Conservation (phyloP, 92 coral and sea anemone genomes). For the Parazoanthus darwini region DNA sequence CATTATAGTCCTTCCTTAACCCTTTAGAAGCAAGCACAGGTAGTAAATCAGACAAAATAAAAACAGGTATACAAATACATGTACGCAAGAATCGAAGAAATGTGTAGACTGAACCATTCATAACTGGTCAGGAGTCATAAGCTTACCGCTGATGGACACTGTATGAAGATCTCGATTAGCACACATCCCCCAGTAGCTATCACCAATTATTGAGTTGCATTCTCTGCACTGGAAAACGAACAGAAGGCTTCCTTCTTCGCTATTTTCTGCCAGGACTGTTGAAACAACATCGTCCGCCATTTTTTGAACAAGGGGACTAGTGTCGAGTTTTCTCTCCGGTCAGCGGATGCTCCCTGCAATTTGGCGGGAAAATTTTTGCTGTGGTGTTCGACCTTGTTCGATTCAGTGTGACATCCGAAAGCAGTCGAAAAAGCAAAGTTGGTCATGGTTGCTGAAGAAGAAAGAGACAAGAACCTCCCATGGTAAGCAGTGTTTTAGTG, state of each 20-base stretch:
- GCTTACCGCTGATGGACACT: constrained; percentile 48
- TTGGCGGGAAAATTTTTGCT: constrained; percentile 28
- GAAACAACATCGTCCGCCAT: constrained; percentile 48
- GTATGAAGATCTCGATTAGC: constrained; percentile 46
- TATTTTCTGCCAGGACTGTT: background rate
- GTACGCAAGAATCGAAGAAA: too few species aligned
- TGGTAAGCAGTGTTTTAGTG: background rate
- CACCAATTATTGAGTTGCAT: constrained; percentile 55
- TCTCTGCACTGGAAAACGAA: constrained; percentile 52
- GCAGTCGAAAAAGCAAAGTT: background rate
- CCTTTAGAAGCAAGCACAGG: too few species aligned
- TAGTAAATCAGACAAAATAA: too few species aligned
- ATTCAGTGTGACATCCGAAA: background rate
- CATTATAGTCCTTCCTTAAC: too few species aligned
- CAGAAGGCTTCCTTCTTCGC: constrained; percentile 19
- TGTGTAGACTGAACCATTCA: too few species aligned
- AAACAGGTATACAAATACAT: too few species aligned
- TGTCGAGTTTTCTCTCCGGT: background rate
- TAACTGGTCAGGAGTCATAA: too few species aligned
- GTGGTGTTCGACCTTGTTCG: background rate
- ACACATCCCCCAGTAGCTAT: constrained; percentile 50
- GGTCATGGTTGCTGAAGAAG: constrained; percentile 29
- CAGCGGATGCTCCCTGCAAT: constrained; percentile 18
- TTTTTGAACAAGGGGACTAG: constrained; percentile 13
- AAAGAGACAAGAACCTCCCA: constrained; percentile 26